phyloP scores from a whole-genome alignment of 2,113 vertebrate genomes.

The Euleptes europaea region DNA sequence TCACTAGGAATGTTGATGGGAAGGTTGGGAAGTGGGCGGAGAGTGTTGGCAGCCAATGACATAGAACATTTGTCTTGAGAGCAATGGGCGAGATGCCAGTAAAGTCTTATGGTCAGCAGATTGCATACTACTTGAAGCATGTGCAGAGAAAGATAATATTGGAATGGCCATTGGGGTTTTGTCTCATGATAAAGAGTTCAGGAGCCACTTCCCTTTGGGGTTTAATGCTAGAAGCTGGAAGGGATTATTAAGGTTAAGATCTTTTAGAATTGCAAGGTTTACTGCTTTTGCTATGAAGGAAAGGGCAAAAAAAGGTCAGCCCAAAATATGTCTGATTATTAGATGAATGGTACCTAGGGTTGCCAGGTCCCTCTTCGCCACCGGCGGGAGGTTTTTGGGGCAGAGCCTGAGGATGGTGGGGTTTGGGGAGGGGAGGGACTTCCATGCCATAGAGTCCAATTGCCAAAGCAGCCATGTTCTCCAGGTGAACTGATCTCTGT shows the following conservation, averaged over 20 bases:
- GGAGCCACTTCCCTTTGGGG: neutral
- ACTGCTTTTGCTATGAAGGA: too few relatives aligned
- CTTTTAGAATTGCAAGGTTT: too few relatives aligned
- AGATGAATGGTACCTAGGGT: too few relatives aligned
- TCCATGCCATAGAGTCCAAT: too few relatives aligned
- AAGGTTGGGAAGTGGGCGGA: constrained; percentile 20
- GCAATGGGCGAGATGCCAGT: constrained; percentile 5
- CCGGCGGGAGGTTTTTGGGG: too few relatives aligned
- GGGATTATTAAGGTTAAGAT: neutral
- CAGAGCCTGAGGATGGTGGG: too few relatives aligned
- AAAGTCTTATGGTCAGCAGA: constrained; percentile 46
- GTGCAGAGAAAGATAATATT: constrained; percentile 2
- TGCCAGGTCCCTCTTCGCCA: too few relatives aligned
- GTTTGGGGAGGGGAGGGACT: too few relatives aligned
- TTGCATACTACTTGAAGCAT: constrained; percentile 35
- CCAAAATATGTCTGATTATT: too few relatives aligned
- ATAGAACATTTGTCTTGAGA: constrained; percentile 40
- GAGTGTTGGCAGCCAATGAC: neutral
- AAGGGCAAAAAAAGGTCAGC: too few relatives aligned
- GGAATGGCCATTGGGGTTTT: neutral
- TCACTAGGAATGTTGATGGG: neutral
- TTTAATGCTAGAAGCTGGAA: neutral
- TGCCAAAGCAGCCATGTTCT: too few relatives aligned
- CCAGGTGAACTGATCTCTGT: too few relatives aligned
- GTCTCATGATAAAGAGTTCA: neutral